Evolutionary conservation across 2,888 invertebrate genomes (phyloP).

Genomic region (Acrocera orbiculus): DNA sequence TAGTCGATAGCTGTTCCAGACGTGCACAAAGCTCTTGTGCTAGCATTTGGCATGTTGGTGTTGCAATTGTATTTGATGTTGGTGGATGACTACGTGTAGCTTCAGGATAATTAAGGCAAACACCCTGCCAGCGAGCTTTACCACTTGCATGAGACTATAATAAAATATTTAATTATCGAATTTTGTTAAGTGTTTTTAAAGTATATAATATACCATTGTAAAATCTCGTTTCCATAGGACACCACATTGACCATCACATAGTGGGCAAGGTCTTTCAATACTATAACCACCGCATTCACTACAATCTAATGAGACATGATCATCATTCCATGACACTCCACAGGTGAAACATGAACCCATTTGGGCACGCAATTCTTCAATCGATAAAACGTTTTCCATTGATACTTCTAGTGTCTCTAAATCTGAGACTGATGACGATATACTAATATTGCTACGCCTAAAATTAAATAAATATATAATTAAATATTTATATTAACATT

Average conservation of each 20-base stretch:
- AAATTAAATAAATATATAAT: too few relatives aligned
- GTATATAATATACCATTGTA: constrained; percentile 41
- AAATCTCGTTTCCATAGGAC: constrained; percentile 59
- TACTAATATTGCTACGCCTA: constrained; percentile 28
- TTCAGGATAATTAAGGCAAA: constrained; percentile 37
- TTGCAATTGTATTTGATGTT: constrained; percentile 24
- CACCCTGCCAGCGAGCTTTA: constrained; percentile 54
- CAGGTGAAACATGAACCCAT: constrained; percentile 61
- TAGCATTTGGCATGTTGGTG: constrained; percentile 29
- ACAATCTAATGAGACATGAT: constrained; percentile 60
- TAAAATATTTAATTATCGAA: constrained; percentile 1
- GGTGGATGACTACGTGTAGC: constrained; percentile 20
- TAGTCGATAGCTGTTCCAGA: constrained; percentile 35
- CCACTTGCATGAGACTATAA: constrained; percentile 49
- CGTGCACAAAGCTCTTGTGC: constrained; percentile 37
- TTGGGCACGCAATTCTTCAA: constrained; percentile 51
- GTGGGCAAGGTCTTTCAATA: constrained; percentile 53
- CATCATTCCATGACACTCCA: constrained; percentile 63
- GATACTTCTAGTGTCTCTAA: constrained; percentile 28
- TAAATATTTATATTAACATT: too few relatives aligned
- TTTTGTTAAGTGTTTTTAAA: background rate
- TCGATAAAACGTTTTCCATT: constrained; percentile 40
- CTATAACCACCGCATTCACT: constrained; percentile 66
- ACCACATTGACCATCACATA: constrained; percentile 56
- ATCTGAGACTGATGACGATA: constrained; percentile 30